Evolutionary conservation across 92 coral and sea anemone genomes (phyloP).

Genomic region (Ricordea florida): DNA sequence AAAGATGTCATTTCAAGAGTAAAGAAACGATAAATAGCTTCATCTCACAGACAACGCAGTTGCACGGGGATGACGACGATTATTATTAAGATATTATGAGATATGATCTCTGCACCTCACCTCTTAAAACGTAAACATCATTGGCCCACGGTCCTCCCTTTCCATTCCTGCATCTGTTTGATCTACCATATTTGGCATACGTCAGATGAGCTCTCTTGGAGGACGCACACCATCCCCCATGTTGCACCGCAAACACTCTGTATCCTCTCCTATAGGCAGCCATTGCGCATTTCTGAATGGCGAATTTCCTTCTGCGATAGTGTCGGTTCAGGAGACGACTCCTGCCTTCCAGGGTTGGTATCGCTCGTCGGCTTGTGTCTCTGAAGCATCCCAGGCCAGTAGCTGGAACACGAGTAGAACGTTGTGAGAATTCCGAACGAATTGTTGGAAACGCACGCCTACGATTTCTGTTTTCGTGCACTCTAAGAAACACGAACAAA

Average conservation of each 20-base stretch:
- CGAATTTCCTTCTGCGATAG: background rate
- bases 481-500: no score
- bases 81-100: no score
- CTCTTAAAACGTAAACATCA: conserved; percentile 49
- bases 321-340: conserved; percentile 27
- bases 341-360: conserved; percentile 20
- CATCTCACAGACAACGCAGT: no score
- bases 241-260: conserved; percentile 52
- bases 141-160: conserved; percentile 65
- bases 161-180: conserved; percentile 57
- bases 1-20: no score
- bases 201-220: conserved; percentile 54
- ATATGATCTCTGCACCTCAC: no score
- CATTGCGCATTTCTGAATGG: conserved; percentile 26
- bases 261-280: conserved; percentile 19
- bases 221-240: conserved; percentile 57
- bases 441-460: no score
- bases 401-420: background rate
- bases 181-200: conserved; percentile 46
- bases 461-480: no score
- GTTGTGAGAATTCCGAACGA: no score
- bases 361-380: conserved; percentile 42
- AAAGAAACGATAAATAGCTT: no score
- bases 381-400: conserved; percentile 20
- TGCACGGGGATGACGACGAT: no score